Percentiles rank a stretch among this genome's conserved stretches.
Conservation (phyloP, 2,113 vertebrate genomes). For the Rhineura floridana region DNA sequence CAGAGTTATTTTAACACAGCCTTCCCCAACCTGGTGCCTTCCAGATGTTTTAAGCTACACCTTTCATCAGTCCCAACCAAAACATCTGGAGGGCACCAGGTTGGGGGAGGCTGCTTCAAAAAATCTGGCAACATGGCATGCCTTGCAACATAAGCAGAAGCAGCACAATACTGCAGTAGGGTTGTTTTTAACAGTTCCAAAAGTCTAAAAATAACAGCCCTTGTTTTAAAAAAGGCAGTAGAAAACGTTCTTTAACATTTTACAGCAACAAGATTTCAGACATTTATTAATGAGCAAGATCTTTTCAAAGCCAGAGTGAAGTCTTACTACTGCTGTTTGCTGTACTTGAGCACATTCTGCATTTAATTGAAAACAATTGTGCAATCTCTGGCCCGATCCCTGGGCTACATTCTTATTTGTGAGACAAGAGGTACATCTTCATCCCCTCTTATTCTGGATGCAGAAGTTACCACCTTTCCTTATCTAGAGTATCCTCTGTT, state of each 20-base stretch:
- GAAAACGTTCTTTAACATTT: background rate
- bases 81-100: too few species aligned
- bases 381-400: background rate
- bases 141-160: conserved; percentile 19
- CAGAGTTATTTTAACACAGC: background rate
- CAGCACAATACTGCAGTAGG: background rate
- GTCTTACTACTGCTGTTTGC: background rate
- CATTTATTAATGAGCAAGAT: background rate
- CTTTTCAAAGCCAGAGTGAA: background rate
- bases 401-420: background rate
- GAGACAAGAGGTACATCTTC: background rate
- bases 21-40: too few species aligned
- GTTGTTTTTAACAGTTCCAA: background rate
- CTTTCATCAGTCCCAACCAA: too few species aligned
- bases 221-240: background rate
- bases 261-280: conserved; percentile 2
- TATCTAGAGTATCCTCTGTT: background rate
- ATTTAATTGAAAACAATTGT: background rate
- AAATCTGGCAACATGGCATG: conserved; percentile 18
- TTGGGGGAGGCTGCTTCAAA: background rate
- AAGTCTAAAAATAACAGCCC: conserved; percentile 10
- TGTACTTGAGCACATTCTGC: background rate
- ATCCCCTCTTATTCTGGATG: background rate
- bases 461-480: background rate
- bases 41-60: too few species aligned